Evolutionary conservation across 1,140 invertebrate genomes (phyloP).

Genomic region (Lucilia cuprina): DNA sequence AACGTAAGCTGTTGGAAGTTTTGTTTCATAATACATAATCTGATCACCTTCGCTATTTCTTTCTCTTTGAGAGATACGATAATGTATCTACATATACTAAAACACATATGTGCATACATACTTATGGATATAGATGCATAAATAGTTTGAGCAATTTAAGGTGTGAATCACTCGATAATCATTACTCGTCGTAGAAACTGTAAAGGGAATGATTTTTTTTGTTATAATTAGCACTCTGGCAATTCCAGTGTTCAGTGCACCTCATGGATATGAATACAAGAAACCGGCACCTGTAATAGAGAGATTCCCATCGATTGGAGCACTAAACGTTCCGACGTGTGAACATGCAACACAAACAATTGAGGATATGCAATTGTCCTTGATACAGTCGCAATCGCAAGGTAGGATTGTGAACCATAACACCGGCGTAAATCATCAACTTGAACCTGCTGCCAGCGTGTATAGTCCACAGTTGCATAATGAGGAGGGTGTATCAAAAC

Average conservation of each 20-base stretch:
- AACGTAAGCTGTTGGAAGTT: not conserved
- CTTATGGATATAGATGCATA: not conserved
- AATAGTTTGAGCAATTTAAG: not conserved
- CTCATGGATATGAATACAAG: slow-evolving; percentile 30
- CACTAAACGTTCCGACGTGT: not conserved
- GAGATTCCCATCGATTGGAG: not conserved
- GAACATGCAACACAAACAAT: not conserved
- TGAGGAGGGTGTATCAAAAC: too few relatives aligned
- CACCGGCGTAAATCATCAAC: slow-evolving; percentile 23
- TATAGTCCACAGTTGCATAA: slow-evolving; percentile 27
- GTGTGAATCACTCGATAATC: not conserved
- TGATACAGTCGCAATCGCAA: slow-evolving; percentile 41
- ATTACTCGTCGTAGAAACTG: not conserved
- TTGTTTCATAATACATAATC: not conserved
- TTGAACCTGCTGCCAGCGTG: slow-evolving; percentile 31
- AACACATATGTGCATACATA: not conserved
- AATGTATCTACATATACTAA: not conserved
- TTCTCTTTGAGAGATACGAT: too few relatives aligned
- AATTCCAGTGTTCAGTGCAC: not conserved
- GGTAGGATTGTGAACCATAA: slow-evolving; percentile 45
- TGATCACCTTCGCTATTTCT: not conserved
- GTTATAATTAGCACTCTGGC: not conserved
- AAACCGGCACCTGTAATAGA: not conserved
- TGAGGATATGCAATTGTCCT: not conserved
- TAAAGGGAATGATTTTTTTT: not conserved